Evolutionary conservation across 92 coral and sea anemone genomes (phyloP).

Genomic region (Palythoa grandis): DNA sequence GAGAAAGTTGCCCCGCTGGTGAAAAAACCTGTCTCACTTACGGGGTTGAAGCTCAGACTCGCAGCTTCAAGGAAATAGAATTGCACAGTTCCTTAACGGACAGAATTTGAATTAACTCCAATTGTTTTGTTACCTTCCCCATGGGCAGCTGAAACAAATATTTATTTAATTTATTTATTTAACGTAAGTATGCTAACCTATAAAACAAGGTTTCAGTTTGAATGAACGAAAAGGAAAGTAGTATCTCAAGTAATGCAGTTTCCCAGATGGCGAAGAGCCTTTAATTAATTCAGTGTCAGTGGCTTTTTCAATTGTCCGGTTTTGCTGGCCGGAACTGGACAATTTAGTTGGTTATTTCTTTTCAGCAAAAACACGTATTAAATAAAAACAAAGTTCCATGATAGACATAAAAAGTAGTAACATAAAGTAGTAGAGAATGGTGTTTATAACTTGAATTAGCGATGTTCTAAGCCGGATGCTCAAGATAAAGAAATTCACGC

Average conservation of each 20-base stretch:
- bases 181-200: too few relatives aligned
- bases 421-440: too few relatives aligned
- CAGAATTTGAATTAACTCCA: too few relatives aligned
- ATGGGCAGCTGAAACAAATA: neutral
- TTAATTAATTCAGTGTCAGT: neutral
- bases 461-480: too few relatives aligned
- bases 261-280: neutral
- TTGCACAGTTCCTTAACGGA: neutral
- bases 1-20: conserved; percentile 73
- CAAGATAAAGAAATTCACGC: too few relatives aligned
- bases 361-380: too few relatives aligned
- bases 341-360: neutral
- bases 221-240: neutral
- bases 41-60: conserved; percentile 77
- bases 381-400: too few relatives aligned
- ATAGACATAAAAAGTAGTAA: too few relatives aligned
- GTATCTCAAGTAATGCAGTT: neutral
- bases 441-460: too few relatives aligned
- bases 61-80: conserved; percentile 68
- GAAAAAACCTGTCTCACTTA: conserved; percentile 75
- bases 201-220: neutral
- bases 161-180: too few relatives aligned
- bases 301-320: neutral
- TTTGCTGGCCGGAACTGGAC: neutral
- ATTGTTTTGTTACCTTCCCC: neutral